A percentile compares a stretch with the other conserved stretches of the same genome.
phyloP scores from a whole-genome alignment of 1,140 invertebrate species.

The Ephestia elutella region DNA sequence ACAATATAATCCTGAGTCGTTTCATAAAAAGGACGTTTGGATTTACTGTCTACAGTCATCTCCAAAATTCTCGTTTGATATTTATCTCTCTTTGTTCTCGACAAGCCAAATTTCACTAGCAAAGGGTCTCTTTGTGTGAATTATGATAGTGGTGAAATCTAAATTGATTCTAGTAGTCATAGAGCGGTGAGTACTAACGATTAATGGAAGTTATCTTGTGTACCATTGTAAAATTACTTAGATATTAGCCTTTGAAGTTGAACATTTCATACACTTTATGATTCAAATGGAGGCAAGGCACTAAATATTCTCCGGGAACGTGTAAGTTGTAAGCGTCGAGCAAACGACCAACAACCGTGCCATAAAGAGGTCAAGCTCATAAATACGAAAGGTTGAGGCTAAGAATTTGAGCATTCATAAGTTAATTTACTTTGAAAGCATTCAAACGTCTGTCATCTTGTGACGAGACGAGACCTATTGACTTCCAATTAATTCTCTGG shows the following conservation, averaged over 20 bases:
- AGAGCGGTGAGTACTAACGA: too few relatives aligned
- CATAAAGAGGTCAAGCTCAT: constrained; percentile 4
- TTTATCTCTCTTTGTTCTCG: constrained; percentile 2
- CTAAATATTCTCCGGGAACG: not conserved
- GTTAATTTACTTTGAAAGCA: constrained; percentile 23
- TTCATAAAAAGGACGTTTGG: not conserved
- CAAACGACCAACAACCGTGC: not conserved
- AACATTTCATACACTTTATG: not conserved
- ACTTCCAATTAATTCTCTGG: constrained; percentile 32
- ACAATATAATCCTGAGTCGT: not conserved
- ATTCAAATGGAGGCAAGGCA: not conserved
- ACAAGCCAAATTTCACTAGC: not conserved
- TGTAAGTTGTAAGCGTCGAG: not conserved
- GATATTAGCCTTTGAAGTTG: not conserved
- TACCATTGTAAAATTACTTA: not conserved
- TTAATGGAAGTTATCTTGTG: too few relatives aligned
- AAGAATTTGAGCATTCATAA: constrained; percentile 22
- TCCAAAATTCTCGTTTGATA: not conserved
- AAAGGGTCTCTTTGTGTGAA: not conserved
- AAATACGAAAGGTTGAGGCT: constrained; percentile 11
- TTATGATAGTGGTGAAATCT: not conserved
- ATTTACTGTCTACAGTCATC: not conserved
- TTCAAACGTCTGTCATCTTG: constrained; percentile 16
- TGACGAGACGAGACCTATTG: constrained; percentile 31
- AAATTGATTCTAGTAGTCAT: not conserved